Percentiles rank a stretch among this genome's conserved stretches.
phyloP scores from a whole-genome alignment of 2,113 vertebrate genomes.

The Struthidea cinerea region DNA sequence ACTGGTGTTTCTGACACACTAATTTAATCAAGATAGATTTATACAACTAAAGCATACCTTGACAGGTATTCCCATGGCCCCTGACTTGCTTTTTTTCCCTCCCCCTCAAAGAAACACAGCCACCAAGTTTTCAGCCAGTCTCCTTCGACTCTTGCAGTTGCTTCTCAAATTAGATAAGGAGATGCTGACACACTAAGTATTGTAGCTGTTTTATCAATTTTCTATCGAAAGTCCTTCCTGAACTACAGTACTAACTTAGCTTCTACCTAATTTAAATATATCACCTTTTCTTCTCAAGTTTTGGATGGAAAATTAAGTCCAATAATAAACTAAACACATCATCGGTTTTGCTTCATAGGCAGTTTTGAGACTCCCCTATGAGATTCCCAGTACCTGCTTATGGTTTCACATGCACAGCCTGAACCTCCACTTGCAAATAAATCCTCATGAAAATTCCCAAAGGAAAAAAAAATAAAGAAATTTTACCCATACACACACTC shows the following conservation, averaged over 20 bases:
- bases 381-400: not conserved
- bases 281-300: not conserved
- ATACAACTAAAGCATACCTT: not conserved
- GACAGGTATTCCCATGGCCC: not conserved
- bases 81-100: not conserved
- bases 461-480: not conserved
- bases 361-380: not conserved
- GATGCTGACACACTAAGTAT: not conserved
- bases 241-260: not conserved
- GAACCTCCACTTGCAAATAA: not conserved
- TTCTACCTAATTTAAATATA: not conserved
- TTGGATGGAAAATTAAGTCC: not conserved
- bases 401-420: not conserved
- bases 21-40: not conserved
- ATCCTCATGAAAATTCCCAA: not conserved
- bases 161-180: not conserved
- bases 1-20: not conserved
- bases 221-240: not conserved
- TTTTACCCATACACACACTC: not conserved
- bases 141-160: not conserved
- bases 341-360: not conserved
- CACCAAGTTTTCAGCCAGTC: not conserved
- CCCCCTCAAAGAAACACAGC: not conserved
- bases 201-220: not conserved
- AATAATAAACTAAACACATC: not conserved